A percentile compares a stretch with the other conserved stretches of the same genome.
phyloP scores from a whole-genome alignment of 2,888 invertebrate genomes.

The Fragum whitleyi region DNA sequence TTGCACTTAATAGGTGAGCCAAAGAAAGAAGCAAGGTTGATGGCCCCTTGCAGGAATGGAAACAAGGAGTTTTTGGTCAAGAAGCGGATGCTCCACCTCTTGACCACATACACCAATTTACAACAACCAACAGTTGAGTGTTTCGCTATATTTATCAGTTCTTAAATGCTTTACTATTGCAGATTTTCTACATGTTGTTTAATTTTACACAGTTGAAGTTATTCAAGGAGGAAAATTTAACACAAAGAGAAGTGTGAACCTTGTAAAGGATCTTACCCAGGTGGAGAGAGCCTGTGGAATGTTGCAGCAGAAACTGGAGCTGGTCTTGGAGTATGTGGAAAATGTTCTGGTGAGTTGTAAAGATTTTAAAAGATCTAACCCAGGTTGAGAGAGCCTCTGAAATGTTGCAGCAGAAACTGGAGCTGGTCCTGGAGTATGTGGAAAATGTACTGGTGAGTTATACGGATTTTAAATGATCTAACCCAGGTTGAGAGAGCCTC shows the following conservation, averaged over 20 bases:
- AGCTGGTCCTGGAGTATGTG: slow-evolving; percentile 89
- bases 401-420: slow-evolving; percentile 91
- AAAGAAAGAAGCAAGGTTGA: no score
- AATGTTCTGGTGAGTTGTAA: slow-evolving; percentile 92
- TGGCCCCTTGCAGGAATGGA: no score
- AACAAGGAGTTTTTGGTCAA: no score
- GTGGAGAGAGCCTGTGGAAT: slow-evolving; percentile 94
- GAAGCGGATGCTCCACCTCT: no score
- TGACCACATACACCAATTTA: no score
- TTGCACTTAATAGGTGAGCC: no score
- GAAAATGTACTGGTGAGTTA: slow-evolving; percentile 93
- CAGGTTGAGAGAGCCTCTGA: slow-evolving; percentile 95
- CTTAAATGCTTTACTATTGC: no score
- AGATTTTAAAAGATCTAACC: slow-evolving; percentile 87
- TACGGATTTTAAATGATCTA: slow-evolving; percentile 86
- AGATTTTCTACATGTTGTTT: neutral
- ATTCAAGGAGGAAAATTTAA: slow-evolving; percentile 93
- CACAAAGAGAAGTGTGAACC: slow-evolving; percentile 87
- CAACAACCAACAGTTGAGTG: no score
- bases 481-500: slow-evolving; percentile 95
- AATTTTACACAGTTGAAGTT: slow-evolving; percentile 84
- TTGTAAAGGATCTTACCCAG: slow-evolving; percentile 88
- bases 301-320: slow-evolving; percentile 91
- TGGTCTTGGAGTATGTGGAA: slow-evolving; percentile 91
- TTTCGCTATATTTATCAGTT: no score